Evolutionary conservation across 2,797 vertebrate genomes (phyloP).

Genomic region (Gymnocypris eckloni): DNA sequence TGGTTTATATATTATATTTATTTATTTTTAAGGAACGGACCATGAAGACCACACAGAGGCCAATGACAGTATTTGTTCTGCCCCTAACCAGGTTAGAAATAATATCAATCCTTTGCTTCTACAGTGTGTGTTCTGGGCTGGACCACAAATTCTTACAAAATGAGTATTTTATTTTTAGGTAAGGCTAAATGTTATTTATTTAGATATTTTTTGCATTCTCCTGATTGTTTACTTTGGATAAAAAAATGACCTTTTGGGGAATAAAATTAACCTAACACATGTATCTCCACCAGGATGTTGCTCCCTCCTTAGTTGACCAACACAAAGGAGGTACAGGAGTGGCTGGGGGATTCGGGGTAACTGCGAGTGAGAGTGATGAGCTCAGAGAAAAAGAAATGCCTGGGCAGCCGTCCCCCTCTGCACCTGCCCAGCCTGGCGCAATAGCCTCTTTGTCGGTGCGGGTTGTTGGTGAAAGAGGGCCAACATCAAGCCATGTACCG

Average conservation of each 20-base stretch:
- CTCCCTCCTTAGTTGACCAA: slow-evolving; percentile 69
- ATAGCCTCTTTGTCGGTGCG: slow-evolving; percentile 66
- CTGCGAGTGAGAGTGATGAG: slow-evolving; percentile 64
- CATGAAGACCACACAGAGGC: slow-evolving; percentile 75
- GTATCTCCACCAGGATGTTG: slow-evolving; percentile 70
- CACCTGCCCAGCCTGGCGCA: slow-evolving; percentile 64
- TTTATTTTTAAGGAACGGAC: slow-evolving; percentile 65
- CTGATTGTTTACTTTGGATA: neutral
- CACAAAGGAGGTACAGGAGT: slow-evolving; percentile 70
- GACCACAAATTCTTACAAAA: slow-evolving; percentile 5
- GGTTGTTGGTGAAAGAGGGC: slow-evolving; percentile 66
- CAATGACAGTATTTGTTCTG: slow-evolving; percentile 75
- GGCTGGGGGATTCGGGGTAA: slow-evolving; percentile 66
- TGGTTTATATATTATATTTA: neutral
- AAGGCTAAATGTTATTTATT: neutral
- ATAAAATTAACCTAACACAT: slow-evolving; percentile 21
- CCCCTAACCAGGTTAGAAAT: slow-evolving; percentile 74
- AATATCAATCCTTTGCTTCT: neutral
- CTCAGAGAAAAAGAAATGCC: slow-evolving; percentile 72
- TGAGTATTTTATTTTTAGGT: neutral
- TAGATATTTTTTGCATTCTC: neutral
- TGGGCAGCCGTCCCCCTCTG: slow-evolving; percentile 65
- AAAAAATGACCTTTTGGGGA: neutral
- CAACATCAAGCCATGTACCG: slow-evolving; percentile 68
- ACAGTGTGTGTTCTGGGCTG: neutral